Conservation (phyloP, 2,888 invertebrate genomes). For the Thyatira batis region DNA sequence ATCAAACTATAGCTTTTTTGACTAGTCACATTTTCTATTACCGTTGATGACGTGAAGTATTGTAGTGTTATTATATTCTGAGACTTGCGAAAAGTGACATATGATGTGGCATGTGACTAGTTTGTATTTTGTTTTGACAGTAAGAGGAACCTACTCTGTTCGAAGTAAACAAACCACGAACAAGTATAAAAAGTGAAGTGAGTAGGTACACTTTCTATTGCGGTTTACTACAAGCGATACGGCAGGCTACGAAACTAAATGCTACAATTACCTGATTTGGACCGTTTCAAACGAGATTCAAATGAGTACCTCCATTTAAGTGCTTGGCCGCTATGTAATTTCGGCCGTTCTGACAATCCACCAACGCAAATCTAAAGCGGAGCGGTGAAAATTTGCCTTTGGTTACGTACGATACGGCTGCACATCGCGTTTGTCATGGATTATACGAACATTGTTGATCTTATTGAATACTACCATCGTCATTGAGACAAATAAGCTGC, state of each 20-base stretch:
- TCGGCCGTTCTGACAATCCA: slow-evolving; percentile 15
- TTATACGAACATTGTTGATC: not conserved
- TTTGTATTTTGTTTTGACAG: not conserved
- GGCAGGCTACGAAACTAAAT: slow-evolving; percentile 28
- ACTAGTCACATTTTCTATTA: slow-evolving; percentile 28
- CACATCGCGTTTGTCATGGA: not conserved
- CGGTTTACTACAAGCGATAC: slow-evolving; percentile 26
- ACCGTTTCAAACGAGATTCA: slow-evolving; percentile 26
- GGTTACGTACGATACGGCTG: not conserved
- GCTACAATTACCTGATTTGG: slow-evolving; percentile 29
- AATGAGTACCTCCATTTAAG: slow-evolving; percentile 15
- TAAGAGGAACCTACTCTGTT: too few species aligned
- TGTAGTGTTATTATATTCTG: not conserved
- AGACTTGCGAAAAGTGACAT: not conserved
- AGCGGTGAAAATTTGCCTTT: not conserved
- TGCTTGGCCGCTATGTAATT: slow-evolving; percentile 21
- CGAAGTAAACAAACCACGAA: slow-evolving; percentile 16
- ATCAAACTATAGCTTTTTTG: too few species aligned
- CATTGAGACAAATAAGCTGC: not conserved
- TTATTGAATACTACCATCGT: not conserved
- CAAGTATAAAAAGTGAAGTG: slow-evolving; percentile 26
- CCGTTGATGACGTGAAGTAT: slow-evolving; percentile 23
- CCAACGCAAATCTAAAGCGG: slow-evolving; percentile 8
- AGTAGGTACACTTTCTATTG: slow-evolving; percentile 55
- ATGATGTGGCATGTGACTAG: not conserved